Conservation (phyloP, 2,797 vertebrate genomes). For the Poeciliopsis turneri region DNA sequence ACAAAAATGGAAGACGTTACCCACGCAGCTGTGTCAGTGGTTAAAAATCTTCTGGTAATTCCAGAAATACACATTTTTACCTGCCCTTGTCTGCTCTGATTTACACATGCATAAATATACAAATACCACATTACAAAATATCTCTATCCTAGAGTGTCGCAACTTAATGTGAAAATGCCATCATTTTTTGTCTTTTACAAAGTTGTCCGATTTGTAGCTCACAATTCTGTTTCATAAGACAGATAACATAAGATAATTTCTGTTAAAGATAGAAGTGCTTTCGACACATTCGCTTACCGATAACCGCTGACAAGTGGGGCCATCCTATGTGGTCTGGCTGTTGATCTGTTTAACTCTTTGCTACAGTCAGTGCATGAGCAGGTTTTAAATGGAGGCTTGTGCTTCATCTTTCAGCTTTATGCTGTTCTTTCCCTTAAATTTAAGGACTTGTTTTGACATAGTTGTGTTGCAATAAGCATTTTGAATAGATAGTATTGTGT, state of each 20-base stretch:
- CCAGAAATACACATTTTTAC: neutral
- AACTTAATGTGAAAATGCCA: neutral
- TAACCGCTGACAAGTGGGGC: neutral
- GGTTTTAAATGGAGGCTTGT: no score
- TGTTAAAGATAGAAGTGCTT: neutral
- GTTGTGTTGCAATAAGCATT: neutral
- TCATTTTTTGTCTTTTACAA: neutral
- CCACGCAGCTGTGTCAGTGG: neutral
- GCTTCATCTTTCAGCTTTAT: neutral
- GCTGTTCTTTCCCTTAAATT: neutral
- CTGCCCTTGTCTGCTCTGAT: neutral
- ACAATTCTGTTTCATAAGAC: neutral
- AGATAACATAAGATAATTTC: neutral
- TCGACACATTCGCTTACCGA: neutral
- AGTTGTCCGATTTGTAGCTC: neutral
- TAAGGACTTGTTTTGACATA: neutral
- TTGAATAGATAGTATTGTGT: neutral
- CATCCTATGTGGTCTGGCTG: neutral
- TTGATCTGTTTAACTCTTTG: neutral
- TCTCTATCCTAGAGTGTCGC: neutral
- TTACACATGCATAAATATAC: neutral
- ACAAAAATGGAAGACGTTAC: neutral
- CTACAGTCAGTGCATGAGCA: no score
- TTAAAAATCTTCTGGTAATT: neutral
- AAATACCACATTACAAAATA: neutral